Evolutionary conservation across 2,113 vertebrate species (phyloP), one percentile per base, ranked within the genome.

Genomic region (Stigmatopora argus): DNA sequence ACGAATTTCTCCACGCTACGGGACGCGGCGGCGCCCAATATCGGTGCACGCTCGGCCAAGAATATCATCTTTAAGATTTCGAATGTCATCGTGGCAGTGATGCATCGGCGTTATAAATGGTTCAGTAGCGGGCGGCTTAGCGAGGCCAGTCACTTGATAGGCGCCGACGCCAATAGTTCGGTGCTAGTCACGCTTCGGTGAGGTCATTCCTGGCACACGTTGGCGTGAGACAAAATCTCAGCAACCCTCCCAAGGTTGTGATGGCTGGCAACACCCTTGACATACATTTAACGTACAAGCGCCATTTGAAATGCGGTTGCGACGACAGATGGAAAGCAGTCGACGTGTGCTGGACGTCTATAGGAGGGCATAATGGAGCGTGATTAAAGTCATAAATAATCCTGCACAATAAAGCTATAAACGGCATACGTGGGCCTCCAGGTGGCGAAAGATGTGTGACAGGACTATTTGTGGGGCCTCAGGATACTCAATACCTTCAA

Each of bases 161-260:
- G 84, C 72, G 69, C 65, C 81, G 75, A 87, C 86, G 75, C 73
- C 41, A 83, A 84, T 31, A 77, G 78, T 62, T 77, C 34, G 74
- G 78, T 77, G 84, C 85, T 83, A 67, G 77, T 77, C 81, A 78
- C 75, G 75, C 69, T 57, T 70, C 64, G 59, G 70, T 86, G 86
- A 87, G 68, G 76, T 89, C 85, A 88, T 82, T 31, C 17, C 56
- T 82, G 88, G 81, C 86, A 82, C 73, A 78, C 69, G 70, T 55
- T 31, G 26, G 64, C 23, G 70, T 83, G 78, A 84, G 69, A 66
- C 66, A 72, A n/a, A 46, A 58, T 12, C 44, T 17, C 62, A 8
- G 9, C 55, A 9, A 15, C 18, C 19, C 9, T 2, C 13, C 1
- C 18, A 18, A 3, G 1, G 5, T 13, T 48, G 14, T 26, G 21